Percentiles rank a stretch among this genome's conserved stretches.
Evolutionary conservation across 2,113 vertebrate genomes (phyloP).

Genomic region (Aptenodytes forsteri): DNA sequence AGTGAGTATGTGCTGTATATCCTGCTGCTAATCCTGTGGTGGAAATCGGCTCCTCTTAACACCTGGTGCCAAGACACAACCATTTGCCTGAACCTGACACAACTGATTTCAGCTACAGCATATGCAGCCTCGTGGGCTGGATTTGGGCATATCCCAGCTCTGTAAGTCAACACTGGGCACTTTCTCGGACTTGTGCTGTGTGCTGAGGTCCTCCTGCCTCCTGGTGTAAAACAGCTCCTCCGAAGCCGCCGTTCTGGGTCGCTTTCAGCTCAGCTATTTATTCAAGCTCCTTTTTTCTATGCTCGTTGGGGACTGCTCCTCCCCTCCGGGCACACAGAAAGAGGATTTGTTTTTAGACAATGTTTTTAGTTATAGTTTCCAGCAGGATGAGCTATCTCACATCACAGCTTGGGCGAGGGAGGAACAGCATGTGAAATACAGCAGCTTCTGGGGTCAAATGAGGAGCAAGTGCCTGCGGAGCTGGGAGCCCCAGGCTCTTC

Average conservation of each 20-base stretch:
- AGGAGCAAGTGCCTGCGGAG: neutral
- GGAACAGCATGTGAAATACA: constrained; percentile 9
- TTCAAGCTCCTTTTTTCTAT: neutral
- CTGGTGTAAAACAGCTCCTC: neutral
- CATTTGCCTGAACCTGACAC: neutral
- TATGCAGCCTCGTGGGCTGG: neutral
- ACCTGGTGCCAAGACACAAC: neutral
- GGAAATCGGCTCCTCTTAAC: neutral
- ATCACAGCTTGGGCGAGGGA: neutral
- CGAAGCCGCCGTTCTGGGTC: fast-evolving
- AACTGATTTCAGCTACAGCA: neutral
- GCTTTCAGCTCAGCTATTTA: neutral
- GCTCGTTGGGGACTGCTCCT: neutral
- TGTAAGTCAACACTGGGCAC: neutral
- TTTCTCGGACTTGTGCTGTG: neutral
- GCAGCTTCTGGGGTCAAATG: neutral
- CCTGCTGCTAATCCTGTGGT: constrained; percentile 36
- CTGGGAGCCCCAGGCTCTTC: neutral
- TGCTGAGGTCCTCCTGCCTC: neutral
- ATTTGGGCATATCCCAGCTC: neutral
- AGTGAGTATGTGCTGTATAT: neutral
- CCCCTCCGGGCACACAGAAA: neutral
- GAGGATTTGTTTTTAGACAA: neutral
- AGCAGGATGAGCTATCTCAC: neutral
- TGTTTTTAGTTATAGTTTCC: neutral